Conservation (phyloP, 2,797 vertebrate genomes). For the Anisognathus igniventris region DNA sequence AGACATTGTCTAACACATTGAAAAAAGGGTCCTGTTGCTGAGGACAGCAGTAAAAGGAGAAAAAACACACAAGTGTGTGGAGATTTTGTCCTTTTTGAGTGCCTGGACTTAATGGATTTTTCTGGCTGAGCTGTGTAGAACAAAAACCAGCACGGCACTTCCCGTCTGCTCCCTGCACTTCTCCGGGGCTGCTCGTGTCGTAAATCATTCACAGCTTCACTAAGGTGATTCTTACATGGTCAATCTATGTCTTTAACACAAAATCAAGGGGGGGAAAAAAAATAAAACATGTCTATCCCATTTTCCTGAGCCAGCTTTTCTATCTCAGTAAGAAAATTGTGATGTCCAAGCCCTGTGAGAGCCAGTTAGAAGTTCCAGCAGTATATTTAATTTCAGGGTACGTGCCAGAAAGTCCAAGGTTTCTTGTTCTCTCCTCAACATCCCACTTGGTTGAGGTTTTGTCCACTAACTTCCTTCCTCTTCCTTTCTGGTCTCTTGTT, state of each 20-base stretch:
- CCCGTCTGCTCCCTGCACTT: background rate
- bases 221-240: background rate
- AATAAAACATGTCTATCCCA: background rate
- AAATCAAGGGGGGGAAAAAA: background rate
- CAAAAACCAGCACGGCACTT: background rate
- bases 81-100: background rate
- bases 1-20: background rate
- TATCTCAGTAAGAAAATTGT: background rate
- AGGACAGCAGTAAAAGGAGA: background rate
- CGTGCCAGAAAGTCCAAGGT: background rate
- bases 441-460: background rate
- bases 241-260: background rate
- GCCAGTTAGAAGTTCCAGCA: background rate
- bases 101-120: slow-evolving; percentile 10
- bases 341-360: background rate
- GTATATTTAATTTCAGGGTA: background rate
- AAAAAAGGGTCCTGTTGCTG: background rate
- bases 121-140: slow-evolving; percentile 20
- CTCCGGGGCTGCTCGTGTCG: background rate
- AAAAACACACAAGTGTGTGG: background rate
- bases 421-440: background rate
- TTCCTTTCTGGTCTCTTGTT: background rate
- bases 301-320: slow-evolving; percentile 6
- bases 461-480: background rate
- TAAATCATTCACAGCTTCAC: slow-evolving; percentile 21